Percentiles rank a stretch among this genome's conserved stretches.
Evolutionary conservation across 2,797 vertebrate genomes (phyloP).

Genomic region (Malurus splendens): DNA sequence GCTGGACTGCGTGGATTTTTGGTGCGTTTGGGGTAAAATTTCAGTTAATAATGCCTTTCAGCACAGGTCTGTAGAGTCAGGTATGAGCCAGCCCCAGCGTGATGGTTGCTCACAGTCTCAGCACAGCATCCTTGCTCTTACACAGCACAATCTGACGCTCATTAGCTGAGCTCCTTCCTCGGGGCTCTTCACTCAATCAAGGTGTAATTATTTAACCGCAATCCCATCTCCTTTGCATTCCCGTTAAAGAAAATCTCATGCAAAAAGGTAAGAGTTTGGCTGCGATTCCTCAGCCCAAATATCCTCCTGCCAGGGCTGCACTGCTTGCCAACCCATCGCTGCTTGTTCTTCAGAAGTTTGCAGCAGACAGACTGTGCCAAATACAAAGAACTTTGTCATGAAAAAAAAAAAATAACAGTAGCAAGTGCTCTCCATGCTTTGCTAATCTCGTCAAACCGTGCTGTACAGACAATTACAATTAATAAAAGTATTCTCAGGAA

Average conservation of each 20-base stretch:
- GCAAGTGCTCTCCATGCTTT: neutral
- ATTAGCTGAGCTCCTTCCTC: neutral
- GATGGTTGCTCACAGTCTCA: neutral
- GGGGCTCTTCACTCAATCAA: neutral
- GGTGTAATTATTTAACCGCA: neutral
- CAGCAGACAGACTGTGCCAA: neutral
- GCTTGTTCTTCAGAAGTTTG: neutral
- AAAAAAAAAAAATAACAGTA: neutral
- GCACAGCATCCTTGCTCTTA: neutral
- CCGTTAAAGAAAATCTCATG: neutral
- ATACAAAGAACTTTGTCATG: neutral
- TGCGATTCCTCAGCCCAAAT: neutral
- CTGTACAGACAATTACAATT: neutral
- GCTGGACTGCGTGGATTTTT: neutral
- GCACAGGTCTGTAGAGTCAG: neutral
- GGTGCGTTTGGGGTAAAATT: neutral
- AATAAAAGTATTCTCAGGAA: neutral
- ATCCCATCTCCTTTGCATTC: neutral
- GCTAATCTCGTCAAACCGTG: neutral
- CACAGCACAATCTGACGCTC: accelerated
- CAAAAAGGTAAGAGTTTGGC: constrained; percentile 13
- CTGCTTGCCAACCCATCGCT: neutral
- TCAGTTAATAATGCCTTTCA: neutral
- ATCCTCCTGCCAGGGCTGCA: neutral
- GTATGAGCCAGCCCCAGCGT: neutral